These are phyloP conservation scores for Phasianus colchicus DNA, from an alignment of 2,113 vertebrate genomes.

Conservation along the genomic window DNA sequence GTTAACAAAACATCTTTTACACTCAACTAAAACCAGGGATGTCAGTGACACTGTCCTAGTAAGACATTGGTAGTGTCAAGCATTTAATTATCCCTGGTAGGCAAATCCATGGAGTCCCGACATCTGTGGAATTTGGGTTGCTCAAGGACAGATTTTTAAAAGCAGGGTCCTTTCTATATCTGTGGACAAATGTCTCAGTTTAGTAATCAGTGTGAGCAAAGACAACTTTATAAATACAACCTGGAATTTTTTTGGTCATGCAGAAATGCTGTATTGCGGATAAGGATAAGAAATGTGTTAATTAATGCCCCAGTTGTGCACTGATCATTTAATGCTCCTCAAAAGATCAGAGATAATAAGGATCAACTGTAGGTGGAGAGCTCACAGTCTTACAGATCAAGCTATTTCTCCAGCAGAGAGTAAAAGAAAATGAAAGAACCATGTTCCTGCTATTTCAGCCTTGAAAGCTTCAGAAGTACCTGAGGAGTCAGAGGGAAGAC, in stretches of 20 bases:
- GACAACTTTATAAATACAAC: neutral
- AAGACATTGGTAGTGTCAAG: neutral
- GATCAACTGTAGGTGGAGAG: neutral
- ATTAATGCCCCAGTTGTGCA: neutral
- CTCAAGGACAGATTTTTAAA: neutral
- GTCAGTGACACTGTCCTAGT: neutral
- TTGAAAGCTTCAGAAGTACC: neutral
- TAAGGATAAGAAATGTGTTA: fast-evolving
- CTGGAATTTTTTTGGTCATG: neutral
- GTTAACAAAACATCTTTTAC: neutral
- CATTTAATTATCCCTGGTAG: neutral
- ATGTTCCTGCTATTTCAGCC: neutral
- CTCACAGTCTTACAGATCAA: neutral
- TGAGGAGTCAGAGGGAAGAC: neutral
- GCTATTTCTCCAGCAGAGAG: neutral
- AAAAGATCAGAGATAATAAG: neutral
- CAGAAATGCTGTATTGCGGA: neutral
- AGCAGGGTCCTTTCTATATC: neutral
- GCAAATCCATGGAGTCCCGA: neutral
- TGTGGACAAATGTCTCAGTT: neutral
- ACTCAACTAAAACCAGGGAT: neutral
- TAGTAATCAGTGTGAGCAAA: neutral
- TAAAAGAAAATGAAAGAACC: neutral
- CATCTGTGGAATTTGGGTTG: neutral
- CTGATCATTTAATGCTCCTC: neutral